Conservation (phyloP, 2,888 invertebrate genomes). For the Nudaria mundana region DNA sequence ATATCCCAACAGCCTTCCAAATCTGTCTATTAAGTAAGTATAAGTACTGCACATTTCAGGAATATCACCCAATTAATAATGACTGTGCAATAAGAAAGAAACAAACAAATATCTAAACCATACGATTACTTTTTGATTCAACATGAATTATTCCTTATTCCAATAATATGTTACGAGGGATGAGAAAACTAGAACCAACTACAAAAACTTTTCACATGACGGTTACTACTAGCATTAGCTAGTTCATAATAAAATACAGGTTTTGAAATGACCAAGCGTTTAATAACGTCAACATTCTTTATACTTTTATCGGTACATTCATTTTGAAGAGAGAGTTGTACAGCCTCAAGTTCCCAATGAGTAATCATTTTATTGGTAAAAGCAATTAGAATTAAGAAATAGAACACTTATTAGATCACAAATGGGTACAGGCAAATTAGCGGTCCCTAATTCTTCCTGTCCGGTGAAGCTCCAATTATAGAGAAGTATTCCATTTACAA, state of each 20-base stretch:
- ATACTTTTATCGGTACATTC: constrained; percentile 38
- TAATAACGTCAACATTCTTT: constrained; percentile 55
- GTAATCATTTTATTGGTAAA: constrained; percentile 40
- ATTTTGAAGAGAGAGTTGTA: constrained; percentile 36
- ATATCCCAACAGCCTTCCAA: no score
- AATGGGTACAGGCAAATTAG: constrained; percentile 31
- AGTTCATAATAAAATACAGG: constrained; percentile 33
- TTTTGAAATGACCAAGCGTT: constrained; percentile 42
- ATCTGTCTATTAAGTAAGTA: no score
- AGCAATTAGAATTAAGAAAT: constrained; percentile 42
- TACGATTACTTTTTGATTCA: no score
- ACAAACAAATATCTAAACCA: no score
- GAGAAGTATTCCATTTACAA: constrained; percentile 11
- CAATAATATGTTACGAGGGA: no score
- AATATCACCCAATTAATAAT: no score
- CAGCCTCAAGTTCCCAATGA: constrained; percentile 39
- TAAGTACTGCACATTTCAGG: no score
- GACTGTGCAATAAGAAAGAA: no score
- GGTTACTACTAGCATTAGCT: no score
- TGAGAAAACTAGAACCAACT: no score
- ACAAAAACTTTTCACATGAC: no score
- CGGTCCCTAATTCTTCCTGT: constrained; percentile 28
- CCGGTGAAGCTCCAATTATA: constrained; percentile 16
- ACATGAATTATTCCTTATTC: no score
- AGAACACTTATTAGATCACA: constrained; percentile 33